Percentiles rank a stretch among this genome's conserved stretches.
These are phyloP conservation scores for Aricia artaxerxes DNA, from an alignment of 2,888 invertebrate genomes.

Conservation along the genomic window DNA sequence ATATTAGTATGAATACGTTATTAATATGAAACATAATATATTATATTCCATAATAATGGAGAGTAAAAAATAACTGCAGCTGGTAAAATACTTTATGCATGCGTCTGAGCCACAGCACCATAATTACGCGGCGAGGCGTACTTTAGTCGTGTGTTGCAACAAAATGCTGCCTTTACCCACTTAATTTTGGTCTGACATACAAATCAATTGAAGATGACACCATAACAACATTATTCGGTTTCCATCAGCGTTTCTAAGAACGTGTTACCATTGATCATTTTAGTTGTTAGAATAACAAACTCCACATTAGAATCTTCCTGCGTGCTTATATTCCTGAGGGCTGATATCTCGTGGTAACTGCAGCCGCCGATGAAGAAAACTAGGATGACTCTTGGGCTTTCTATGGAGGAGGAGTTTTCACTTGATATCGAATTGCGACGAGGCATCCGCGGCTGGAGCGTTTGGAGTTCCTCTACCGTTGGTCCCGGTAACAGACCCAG, in stretches of 20 bases:
- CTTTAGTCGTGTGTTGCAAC: no score
- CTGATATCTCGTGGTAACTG: constrained; percentile 95
- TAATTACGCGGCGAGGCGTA: no score
- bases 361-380: constrained; percentile 99
- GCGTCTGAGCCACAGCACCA: no score
- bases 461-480: constrained; percentile 84
- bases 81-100: no score
- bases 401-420: constrained; percentile 77
- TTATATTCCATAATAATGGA: no score
- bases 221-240: constrained; percentile 46
- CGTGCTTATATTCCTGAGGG: constrained; percentile 86
- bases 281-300: constrained; percentile 94
- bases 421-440: constrained; percentile 81
- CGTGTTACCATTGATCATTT: constrained; percentile 93
- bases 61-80: no score
- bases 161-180: no score
- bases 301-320: constrained; percentile 92
- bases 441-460: constrained; percentile 78
- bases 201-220: not conserved
- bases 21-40: no score
- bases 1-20: no score
- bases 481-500: constrained; percentile 91
- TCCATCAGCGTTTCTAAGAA: constrained; percentile 90
- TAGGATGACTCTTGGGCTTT: constrained; percentile 87
- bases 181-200: not conserved